Evolutionary conservation across 2,888 invertebrate genomes (phyloP), one percentile per base, ranked within the genome.

Genomic region (Vannuccia rotundouncinata): DNA sequence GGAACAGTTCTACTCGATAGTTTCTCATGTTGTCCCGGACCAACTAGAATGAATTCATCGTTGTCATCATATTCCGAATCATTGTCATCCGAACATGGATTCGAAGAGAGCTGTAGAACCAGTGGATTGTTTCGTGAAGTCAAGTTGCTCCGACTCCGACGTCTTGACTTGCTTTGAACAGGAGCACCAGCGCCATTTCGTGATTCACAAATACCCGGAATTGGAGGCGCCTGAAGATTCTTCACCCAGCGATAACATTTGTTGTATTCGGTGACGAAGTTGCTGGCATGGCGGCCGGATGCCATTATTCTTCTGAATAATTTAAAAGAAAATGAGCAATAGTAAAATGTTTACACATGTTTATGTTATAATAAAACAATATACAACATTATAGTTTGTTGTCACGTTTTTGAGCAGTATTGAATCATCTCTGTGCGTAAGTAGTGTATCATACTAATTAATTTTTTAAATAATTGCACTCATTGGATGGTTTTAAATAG

Each of bases 91-190:
- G 45, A 13, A 22, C 22, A 17, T 2, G 66, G 66, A 66, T 66
- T 66, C 25, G 66, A 66, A 5, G 66, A 66, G 25, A 22, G 22
- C 5, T 13, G 10, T 5, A 22, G 66, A 17, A 45, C 45, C 17
- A 66, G 22, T 66, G 66, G 66, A 22, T 66, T 66, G 66, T 66
- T 66, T 2, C 66, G 66, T 66, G 66, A 66, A 13, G 66, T 66
- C 10, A 27, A 17, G 66, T 66, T 66, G 25, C 66, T 27, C 13
- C 25, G 66, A 27, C 13, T 27, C 2, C 66, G 66, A 66, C 66
- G 66, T 22, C 25, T 66, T 22, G 66, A 2, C 5, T 5, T 66
- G 45, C 5, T 17, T 45, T 45, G 10, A 45, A 45, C 45, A 5
- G 10, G 10, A 13, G 45, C 5, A 2, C 66, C 17, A 22, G 66